Evolutionary conservation across 2,113 vertebrate species (phyloP), one percentile per base, ranked within the genome.

Genomic region (Oxygymnocypris stewartii): DNA sequence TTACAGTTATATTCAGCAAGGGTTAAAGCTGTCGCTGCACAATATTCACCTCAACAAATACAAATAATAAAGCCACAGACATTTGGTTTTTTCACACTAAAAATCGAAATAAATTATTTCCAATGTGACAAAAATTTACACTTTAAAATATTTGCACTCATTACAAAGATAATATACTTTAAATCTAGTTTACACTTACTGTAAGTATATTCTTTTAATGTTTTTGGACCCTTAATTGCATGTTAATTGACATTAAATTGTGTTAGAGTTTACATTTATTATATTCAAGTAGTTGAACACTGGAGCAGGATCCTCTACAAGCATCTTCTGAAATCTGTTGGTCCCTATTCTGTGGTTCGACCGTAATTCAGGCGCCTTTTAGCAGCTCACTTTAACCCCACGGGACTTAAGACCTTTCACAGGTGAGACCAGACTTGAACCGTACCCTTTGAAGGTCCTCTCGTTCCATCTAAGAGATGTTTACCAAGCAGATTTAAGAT

Each of bases 1-100:
- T 82, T 74, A 79, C 85, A 85, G 82, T 79, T 88, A 61, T 63
- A 7, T 79, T 88, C 86, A 59, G 28, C n/a, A 73, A 75, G 76
- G 79, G 59, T 77, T 87, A 83, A 76, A 84, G 35, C 40, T 47
- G 42, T 42, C 49, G 47, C 35, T 44, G 20, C 44, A 71, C 42
- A 63, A 79, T 11, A 76, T 63, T 2, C 40, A 73, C 6, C 18
- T 18, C 20, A 57, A 49, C 51, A 10, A 47, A 73, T 51, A 82
- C 49, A 54, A 40, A 84, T 40, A 40, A 67, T 11, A 47, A 82
- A 63, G 59, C n/a, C 8, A 44, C 2, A 44, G n/a, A 13, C 40
- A n/a, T 40, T 79, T 7, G 11, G 20, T 74, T 44, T 44, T 13
- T 42, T 74, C 2, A n/a, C 40, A 2, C 18, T 2, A 18, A 71